These are phyloP conservation scores for Petrolisthes cinctipes DNA, from an alignment of 2,888 invertebrate species.

Conservation along the genomic window DNA sequence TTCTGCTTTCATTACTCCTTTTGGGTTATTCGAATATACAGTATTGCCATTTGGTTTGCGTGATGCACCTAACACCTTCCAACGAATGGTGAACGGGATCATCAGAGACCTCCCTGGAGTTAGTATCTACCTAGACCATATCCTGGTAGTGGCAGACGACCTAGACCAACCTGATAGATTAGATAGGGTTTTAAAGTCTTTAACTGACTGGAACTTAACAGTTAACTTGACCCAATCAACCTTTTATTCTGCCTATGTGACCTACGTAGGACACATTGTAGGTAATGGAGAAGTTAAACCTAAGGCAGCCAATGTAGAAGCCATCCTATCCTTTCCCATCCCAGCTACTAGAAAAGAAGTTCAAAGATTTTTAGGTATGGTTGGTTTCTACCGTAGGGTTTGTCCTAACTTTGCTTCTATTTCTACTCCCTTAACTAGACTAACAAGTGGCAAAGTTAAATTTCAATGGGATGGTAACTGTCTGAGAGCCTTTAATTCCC, in stretches of 20 bases:
- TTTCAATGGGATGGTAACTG: too few relatives aligned
- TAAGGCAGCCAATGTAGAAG: conserved; percentile 9
- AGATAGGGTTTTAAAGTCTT: not conserved
- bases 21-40: conserved; percentile 5
- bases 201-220: not conserved
- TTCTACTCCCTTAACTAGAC: too few relatives aligned
- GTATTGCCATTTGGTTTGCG: conserved; percentile 18
- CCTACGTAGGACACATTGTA: not conserved
- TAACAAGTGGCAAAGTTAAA: too few relatives aligned
- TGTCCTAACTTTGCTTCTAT: conserved; percentile 7
- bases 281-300: conserved; percentile 2
- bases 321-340: conserved; percentile 2
- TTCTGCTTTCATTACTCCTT: conserved; percentile 33
- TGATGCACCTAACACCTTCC: not conserved
- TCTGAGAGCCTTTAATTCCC: too few relatives aligned
- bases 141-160: not conserved
- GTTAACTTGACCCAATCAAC: not conserved
- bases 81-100: not conserved
- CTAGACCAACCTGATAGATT: not conserved
- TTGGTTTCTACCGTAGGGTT: not conserved
- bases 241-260: not conserved
- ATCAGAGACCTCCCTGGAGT: not conserved
- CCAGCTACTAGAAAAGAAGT: not conserved
- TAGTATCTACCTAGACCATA: not conserved
- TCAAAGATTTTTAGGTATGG: conserved; percentile 6